Evolutionary conservation across 2,797 vertebrate species (phyloP).

Genomic region (Clarias laeviceps): DNA sequence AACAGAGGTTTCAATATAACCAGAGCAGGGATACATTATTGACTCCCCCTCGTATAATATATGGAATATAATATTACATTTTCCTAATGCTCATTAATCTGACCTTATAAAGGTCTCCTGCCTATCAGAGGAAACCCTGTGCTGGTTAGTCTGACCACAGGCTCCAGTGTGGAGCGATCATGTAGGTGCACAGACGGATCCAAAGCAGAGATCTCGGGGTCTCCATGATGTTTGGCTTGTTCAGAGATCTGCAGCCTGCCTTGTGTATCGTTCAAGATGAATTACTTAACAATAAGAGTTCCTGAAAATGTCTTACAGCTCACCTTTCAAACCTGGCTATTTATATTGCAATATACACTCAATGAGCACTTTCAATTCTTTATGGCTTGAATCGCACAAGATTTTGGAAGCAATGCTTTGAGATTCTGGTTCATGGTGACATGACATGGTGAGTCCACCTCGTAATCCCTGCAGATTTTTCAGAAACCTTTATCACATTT

Average conservation of each 20-base stretch:
- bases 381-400: too few species aligned
- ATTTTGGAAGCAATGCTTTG: too few species aligned
- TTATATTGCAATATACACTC: not conserved
- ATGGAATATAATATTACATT: too few species aligned
- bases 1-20: too few species aligned
- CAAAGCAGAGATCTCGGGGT: slow-evolving; percentile 45
- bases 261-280: not conserved
- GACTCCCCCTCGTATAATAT: too few species aligned
- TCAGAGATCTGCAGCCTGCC: not conserved
- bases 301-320: not conserved
- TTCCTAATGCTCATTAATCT: slow-evolving; percentile 41
- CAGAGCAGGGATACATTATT: too few species aligned
- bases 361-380: too few species aligned
- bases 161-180: slow-evolving; percentile 59
- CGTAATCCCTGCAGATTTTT: too few species aligned
- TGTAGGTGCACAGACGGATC: slow-evolving; percentile 64
- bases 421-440: too few species aligned
- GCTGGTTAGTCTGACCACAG: slow-evolving; percentile 28
- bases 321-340: not conserved
- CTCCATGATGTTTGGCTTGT: not conserved
- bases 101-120: slow-evolving; percentile 63
- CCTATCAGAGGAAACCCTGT: slow-evolving; percentile 67
- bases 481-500: too few species aligned
- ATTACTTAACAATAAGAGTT: not conserved
- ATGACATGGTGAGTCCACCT: too few species aligned